These are phyloP conservation scores for Panzeria rudis DNA, from an alignment of 2,888 invertebrate species.

Conservation along the genomic window DNA sequence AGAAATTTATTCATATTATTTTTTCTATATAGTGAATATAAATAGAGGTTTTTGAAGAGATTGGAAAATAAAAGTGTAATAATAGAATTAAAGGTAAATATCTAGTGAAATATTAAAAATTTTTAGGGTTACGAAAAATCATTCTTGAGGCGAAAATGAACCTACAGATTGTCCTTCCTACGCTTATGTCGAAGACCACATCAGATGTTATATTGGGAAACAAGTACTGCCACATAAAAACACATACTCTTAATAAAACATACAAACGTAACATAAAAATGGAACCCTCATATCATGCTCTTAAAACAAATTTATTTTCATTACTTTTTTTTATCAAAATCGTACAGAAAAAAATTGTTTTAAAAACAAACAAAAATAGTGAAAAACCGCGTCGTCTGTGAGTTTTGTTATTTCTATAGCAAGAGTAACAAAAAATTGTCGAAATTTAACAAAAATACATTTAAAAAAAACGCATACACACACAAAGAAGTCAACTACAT, in stretches of 20 bases:
- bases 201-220: conserved; percentile 47
- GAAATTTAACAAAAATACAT: conserved; percentile 51
- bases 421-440: conserved; percentile 19
- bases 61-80: no score
- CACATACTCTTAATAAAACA: background rate
- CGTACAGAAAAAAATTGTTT: conserved; percentile 11
- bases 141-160: background rate
- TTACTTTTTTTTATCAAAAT: conserved; percentile 32
- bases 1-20: no score
- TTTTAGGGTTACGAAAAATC: no score
- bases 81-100: no score
- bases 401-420: conserved; percentile 67
- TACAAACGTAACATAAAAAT: conserved; percentile 3
- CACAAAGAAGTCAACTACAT: conserved; percentile 72
- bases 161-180: background rate
- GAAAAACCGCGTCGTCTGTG: conserved; percentile 72
- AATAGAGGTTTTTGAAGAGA: no score
- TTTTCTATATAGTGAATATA: no score
- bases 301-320: conserved; percentile 41
- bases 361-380: conserved; percentile 60
- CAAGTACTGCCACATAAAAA: background rate
- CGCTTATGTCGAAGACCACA: conserved; percentile 41
- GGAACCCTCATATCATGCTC: conserved; percentile 36
- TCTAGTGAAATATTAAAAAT: no score
- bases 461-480: conserved; percentile 9